A percentile compares a stretch with the other conserved stretches of the same genome.
Evolutionary conservation across 2,888 invertebrate species (phyloP).

Genomic region (Torymus texanus): DNA sequence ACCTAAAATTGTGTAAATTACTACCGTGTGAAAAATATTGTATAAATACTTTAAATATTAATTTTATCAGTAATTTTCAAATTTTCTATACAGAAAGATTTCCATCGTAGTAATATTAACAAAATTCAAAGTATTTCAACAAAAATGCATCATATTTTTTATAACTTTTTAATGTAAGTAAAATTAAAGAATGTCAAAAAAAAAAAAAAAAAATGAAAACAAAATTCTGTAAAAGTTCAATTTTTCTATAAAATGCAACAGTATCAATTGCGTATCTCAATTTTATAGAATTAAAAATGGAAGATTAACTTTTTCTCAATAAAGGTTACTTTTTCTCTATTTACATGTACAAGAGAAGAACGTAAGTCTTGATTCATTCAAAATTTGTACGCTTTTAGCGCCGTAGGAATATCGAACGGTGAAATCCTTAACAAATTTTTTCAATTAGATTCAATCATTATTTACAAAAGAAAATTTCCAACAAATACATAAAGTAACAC

Average conservation of each 20-base stretch:
- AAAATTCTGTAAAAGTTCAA: neutral
- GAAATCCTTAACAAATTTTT: conserved; percentile 35
- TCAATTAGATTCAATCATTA: neutral
- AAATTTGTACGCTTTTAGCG: conserved; percentile 19
- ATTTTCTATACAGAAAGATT: neutral
- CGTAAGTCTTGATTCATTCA: conserved; percentile 10
- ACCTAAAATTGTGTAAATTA: neutral
- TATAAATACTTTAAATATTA: conserved; percentile 32
- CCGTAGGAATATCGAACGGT: conserved; percentile 37
- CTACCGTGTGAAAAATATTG: neutral
- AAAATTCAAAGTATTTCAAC: conserved; percentile 3
- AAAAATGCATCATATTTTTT: neutral
- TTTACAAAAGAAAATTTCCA: conserved; percentile 25
- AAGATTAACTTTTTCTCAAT: neutral
- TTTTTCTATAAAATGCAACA: neutral
- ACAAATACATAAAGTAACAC: neutral
- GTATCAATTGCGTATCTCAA: no score
- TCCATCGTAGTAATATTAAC: conserved; percentile 29
- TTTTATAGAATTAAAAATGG: neutral
- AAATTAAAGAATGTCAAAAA: neutral
- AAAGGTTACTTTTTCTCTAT: neutral
- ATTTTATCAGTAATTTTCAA: neutral
- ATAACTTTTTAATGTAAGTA: neutral
- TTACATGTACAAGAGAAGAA: conserved; percentile 7
- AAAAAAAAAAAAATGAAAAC: neutral